Evolutionary conservation across 2,888 invertebrate genomes (phyloP), one percentile per base, ranked within the genome.

Genomic region (Lycocerus yunnanus): DNA sequence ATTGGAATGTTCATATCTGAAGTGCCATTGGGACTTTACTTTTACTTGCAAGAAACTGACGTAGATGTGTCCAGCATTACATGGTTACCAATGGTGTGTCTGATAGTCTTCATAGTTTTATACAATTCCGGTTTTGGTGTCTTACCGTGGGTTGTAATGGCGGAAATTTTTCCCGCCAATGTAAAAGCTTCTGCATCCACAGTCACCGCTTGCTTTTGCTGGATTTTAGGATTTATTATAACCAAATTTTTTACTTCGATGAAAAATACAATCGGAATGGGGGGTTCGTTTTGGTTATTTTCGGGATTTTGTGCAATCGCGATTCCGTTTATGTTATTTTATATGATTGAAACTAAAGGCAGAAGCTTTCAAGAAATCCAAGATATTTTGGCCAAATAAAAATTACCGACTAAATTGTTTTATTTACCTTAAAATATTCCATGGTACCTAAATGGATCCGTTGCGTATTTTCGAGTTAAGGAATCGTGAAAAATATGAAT

Each of bases 91-190:
- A 89, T 95, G 4, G 84, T 90, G 9, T 91, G 93, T 0, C 85
- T 95, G 58, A 89, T 94, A 1, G 79, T 93, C 11, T 95, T 92
- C 87, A 93, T 94, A 73, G 87, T 92, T 68, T 90, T 92, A 0
- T 95, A 94, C 87, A 93, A 93, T 77, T 2, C 83, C 87, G 91
- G 92, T 2, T 90, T 93, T 68, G 95, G 96, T 1, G 93, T 94
- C 0, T 85, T 95, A 59, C 93, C 94, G 0, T 95, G 95, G 95
- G 93, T 94, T 0, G 91, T 95, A 58, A 91, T 94, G 89, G 92
- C 93, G 0, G 95, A 96, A 85, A 90, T 95, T 86, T 92, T 96
- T 85, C 92, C 96, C 21, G 88, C 92, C 0, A 92, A 94, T 79
- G 92, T 94, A 1, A 94, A 94, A 85, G 91, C 93, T 0, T 88